A percentile compares a stretch with the other conserved stretches of the same genome.
These are phyloP conservation scores for Litoditis marina DNA, from an alignment of 2,888 invertebrate species.

Conservation along the genomic window DNA sequence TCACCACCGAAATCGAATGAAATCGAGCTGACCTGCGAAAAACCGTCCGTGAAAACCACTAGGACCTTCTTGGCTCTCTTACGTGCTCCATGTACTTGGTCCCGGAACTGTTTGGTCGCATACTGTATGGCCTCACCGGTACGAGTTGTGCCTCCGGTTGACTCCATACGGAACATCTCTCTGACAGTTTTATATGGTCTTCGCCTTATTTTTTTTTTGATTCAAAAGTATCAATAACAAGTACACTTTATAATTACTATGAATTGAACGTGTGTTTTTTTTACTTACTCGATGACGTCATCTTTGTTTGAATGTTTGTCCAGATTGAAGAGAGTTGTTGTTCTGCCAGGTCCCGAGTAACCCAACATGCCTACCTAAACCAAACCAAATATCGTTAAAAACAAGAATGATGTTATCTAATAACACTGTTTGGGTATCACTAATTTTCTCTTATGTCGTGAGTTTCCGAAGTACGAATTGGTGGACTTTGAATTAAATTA, in stretches of 20 bases:
- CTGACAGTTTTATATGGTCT: too few relatives aligned
- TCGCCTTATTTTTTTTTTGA: too few relatives aligned
- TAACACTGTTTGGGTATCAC: too few relatives aligned
- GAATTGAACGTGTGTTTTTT: too few relatives aligned
- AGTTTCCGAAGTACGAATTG: too few relatives aligned
- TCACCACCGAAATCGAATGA: too few relatives aligned
- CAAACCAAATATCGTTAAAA: neutral
- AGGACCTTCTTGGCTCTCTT: conserved; percentile 36
- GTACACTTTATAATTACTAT: too few relatives aligned
- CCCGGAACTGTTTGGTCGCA: conserved; percentile 34
- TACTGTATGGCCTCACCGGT: conserved; percentile 46
- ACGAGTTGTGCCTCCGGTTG: conserved; percentile 46
- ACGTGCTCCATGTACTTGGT: conserved; percentile 26
- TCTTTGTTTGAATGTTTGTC: conserved; percentile 34
- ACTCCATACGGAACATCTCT: conserved; percentile 36
- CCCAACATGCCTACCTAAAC: conserved; percentile 29
- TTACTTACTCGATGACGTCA: conserved; percentile 31
- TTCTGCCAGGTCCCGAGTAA: conserved; percentile 35
- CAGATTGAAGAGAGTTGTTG: conserved; percentile 22
- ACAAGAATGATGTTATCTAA: too few relatives aligned
- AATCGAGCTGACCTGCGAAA: conserved; percentile 37
- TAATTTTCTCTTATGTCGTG: too few relatives aligned
- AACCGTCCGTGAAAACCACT: conserved; percentile 52
- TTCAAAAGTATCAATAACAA: too few relatives aligned
- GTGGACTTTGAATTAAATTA: too few relatives aligned